Evolutionary conservation across 1,140 invertebrate genomes (phyloP).

Genomic region (Drosophila cardini): DNA sequence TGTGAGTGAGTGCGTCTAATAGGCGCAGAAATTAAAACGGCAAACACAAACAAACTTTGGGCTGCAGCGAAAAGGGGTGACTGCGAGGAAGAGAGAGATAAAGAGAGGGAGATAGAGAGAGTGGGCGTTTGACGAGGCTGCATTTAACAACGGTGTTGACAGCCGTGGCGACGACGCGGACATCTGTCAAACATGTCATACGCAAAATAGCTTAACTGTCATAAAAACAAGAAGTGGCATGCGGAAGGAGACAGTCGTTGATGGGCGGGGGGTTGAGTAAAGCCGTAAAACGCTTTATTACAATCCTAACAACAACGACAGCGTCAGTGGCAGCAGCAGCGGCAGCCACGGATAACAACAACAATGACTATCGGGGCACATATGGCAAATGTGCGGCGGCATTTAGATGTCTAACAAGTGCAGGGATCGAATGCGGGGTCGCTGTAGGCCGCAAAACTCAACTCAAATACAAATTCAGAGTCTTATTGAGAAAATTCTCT

Average conservation of each 20-base stretch:
- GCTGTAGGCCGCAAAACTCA: conserved; percentile 9
- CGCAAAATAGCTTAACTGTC: conserved; percentile 82
- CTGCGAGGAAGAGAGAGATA: conserved; percentile 4
- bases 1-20: conserved; percentile 38
- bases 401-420: conserved; percentile 65
- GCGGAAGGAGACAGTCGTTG: not conserved
- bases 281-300: conserved; percentile 77
- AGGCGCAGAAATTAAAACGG: conserved; percentile 62
- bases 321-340: not conserved
- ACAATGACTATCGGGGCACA: conserved; percentile 33
- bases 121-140: conserved; percentile 18
- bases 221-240: conserved; percentile 70
- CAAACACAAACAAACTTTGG: conserved; percentile 56
- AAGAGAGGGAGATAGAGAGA: not conserved
- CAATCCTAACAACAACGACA: conserved; percentile 42
- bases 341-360: conserved; percentile 15
- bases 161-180: conserved; percentile 55
- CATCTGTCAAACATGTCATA: conserved; percentile 82
- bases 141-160: conserved; percentile 70
- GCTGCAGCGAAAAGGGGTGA: conserved; percentile 33
- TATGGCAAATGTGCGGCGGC: conserved; percentile 66
- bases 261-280: not conserved
- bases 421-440: conserved; percentile 2
- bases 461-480: conserved; percentile 10
- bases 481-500: conserved; percentile 27